Conservation (phyloP, 92 coral and sea anemone genomes). For the Epizoanthus scotinus region DNA sequence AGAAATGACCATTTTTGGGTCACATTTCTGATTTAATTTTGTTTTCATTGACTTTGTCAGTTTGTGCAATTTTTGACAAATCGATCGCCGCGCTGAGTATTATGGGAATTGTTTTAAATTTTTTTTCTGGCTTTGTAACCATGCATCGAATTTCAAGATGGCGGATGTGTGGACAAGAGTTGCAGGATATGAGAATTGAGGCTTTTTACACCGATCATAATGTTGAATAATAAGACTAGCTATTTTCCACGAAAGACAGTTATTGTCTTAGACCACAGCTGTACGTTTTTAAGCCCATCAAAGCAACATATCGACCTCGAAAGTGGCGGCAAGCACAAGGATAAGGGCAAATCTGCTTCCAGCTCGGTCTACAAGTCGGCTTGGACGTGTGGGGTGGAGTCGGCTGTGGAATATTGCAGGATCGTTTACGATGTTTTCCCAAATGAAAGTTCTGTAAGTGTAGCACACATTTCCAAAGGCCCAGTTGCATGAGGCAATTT, state of each 20-base stretch:
- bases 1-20: conserved; percentile 1
- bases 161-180: conserved; percentile 39
- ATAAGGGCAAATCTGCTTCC: conserved; percentile 43
- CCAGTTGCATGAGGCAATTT: too few species aligned
- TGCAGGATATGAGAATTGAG: background rate
- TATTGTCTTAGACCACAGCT: conserved; percentile 84
- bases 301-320: conserved; percentile 96
- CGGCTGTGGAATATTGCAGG: conserved; percentile 95
- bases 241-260: conserved; percentile 81
- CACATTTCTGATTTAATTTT: background rate
- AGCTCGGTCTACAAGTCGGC: conserved; percentile 87
- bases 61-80: too few species aligned
- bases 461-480: background rate
- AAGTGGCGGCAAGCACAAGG: conserved; percentile 71
- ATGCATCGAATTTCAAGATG: conserved; percentile 53
- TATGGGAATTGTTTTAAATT: conserved; percentile 35
- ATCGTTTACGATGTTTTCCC: conserved; percentile 95
- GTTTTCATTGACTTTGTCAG: conserved; percentile 4
- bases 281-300: conserved; percentile 73
- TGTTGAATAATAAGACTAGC: conserved; percentile 61
- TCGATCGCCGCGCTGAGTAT: background rate
- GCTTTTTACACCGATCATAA: background rate
- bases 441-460: conserved; percentile 78
- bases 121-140: conserved; percentile 54
- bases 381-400: conserved; percentile 97